Evolutionary conservation across 1,140 invertebrate species (phyloP).

Genomic region (Drosophila nebulosa): DNA sequence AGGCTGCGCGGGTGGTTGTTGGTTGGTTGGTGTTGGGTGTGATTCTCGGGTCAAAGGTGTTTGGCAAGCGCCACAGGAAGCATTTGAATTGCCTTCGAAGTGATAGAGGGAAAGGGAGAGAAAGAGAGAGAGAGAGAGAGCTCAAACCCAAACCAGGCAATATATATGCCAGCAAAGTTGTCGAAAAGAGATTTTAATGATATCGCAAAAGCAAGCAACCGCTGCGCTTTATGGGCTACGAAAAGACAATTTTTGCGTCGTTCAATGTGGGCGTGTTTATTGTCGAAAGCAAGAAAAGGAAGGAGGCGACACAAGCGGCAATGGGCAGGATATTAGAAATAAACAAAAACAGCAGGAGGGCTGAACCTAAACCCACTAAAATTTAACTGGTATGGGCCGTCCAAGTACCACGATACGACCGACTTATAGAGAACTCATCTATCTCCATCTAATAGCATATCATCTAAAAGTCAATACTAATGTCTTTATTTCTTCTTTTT

Average conservation of each 20-base stretch:
- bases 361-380: neutral
- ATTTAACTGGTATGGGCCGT: neutral
- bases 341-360: conserved; percentile 59
- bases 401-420: no score
- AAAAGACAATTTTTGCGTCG: conserved; percentile 54
- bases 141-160: conserved; percentile 49
- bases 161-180: conserved; percentile 44
- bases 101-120: conserved; percentile 21
- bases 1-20: neutral
- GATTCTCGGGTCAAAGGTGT: conserved; percentile 60
- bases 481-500: neutral
- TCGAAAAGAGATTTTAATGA: conserved; percentile 74
- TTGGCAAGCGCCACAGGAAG: conserved; percentile 50
- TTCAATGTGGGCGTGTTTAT: conserved; percentile 73
- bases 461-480: neutral
- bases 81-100: conserved; percentile 49
- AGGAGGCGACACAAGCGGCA: no score
- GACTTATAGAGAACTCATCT: no score
- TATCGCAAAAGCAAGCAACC: conserved; percentile 35
- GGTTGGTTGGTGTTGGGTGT: neutral
- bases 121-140: no score
- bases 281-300: no score
- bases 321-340: conserved; percentile 74
- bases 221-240: conserved; percentile 68
- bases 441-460: no score